phyloP scores from a whole-genome alignment of 1,140 invertebrate species.

The Ephestia elutella region DNA sequence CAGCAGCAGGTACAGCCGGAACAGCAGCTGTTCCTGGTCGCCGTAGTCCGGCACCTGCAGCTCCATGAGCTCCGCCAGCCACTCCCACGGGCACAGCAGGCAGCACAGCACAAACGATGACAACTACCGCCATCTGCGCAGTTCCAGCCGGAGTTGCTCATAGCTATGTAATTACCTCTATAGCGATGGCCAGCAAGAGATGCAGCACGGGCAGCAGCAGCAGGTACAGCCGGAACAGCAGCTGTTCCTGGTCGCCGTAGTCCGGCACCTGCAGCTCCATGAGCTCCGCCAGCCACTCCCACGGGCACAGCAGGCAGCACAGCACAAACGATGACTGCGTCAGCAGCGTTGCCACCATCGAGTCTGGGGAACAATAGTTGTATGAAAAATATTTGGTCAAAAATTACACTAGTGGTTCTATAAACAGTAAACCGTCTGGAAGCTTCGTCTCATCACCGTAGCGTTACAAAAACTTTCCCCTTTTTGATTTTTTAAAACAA shows the following conservation, averaged over 20 bases:
- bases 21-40: too few relatives aligned
- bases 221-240: conserved; percentile 60
- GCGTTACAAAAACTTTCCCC: too few relatives aligned
- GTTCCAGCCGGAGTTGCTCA: too few relatives aligned
- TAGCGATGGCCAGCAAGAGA: conserved; percentile 56
- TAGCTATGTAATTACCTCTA: conserved; percentile 61
- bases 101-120: conserved; percentile 8
- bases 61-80: too few relatives aligned
- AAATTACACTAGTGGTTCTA: not conserved
- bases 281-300: conserved; percentile 49
- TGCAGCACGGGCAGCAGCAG: conserved; percentile 62
- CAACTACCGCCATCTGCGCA: too few relatives aligned
- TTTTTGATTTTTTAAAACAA: too few relatives aligned
- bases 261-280: conserved; percentile 59
- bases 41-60: too few relatives aligned
- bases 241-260: conserved; percentile 32
- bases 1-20: too few relatives aligned
- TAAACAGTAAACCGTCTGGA: too few relatives aligned
- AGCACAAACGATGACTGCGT: conserved; percentile 55
- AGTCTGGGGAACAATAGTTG: conserved; percentile 43
- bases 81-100: too few relatives aligned
- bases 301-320: conserved; percentile 56
- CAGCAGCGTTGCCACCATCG: conserved; percentile 54
- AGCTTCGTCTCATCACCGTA: too few relatives aligned
- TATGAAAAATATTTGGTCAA: conserved; percentile 3